These are phyloP conservation scores for Pammene fasciana DNA, from an alignment of 2,888 invertebrate species.

Conservation along the genomic window DNA sequence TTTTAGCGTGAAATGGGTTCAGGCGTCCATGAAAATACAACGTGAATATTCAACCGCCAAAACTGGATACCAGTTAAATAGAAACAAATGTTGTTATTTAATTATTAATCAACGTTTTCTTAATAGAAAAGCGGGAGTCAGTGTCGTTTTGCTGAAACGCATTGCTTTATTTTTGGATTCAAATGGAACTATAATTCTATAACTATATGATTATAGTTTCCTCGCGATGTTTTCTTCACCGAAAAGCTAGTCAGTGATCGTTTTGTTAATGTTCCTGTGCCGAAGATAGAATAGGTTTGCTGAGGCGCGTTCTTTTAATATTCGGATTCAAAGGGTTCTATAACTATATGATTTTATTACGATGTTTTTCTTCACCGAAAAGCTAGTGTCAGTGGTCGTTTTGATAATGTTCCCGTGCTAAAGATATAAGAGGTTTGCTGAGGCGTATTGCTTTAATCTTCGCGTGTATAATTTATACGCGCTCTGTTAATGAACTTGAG, in stretches of 20 bases:
- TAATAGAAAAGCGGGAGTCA: too few relatives aligned
- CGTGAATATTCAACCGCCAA: neutral
- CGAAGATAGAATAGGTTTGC: too few relatives aligned
- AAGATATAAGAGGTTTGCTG: neutral
- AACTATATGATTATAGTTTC: too few relatives aligned
- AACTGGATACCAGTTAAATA: neutral
- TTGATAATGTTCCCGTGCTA: neutral
- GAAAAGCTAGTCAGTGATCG: too few relatives aligned
- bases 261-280: too few relatives aligned
- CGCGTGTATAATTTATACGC: neutral
- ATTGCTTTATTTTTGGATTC: too few relatives aligned
- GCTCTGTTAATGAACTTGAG: neutral
- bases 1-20: conserved; percentile 26
- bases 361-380: neutral
- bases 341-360: neutral
- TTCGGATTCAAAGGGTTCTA: neutral
- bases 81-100: too few relatives aligned
- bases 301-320: neutral
- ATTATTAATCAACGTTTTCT: too few relatives aligned
- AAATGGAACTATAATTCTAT: too few relatives aligned
- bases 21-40: conserved; percentile 7
- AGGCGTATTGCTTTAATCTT: neutral
- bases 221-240: too few relatives aligned
- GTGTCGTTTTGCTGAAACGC: too few relatives aligned
- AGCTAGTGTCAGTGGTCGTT: neutral